These are phyloP conservation scores for Planococcus citri DNA, from an alignment of 1,140 invertebrate genomes.

Conservation along the genomic window DNA sequence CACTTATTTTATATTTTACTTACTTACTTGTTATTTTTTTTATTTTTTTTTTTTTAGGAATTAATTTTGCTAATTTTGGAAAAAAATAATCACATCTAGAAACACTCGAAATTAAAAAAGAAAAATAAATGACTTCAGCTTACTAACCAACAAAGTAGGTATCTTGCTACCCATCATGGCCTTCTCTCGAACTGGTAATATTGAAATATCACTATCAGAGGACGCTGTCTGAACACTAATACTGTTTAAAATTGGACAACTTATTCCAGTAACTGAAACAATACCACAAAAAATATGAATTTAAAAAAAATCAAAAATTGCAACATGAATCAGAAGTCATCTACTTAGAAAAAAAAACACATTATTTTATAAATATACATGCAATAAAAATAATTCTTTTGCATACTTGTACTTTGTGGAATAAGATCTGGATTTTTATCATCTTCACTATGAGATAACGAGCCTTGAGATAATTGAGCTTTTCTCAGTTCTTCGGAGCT, in stretches of 20 bases:
- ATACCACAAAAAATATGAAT: no score
- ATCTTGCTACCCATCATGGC: neutral
- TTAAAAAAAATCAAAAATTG: no score
- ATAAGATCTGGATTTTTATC: constrained; percentile 13
- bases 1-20: no score
- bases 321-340: no score
- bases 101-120: no score
- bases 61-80: no score
- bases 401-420: neutral
- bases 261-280: neutral
- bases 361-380: neutral
- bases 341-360: neutral
- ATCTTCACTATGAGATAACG: constrained; percentile 8
- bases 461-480: constrained; percentile 17
- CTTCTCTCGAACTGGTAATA: constrained; percentile 2
- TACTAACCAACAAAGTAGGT: neutral
- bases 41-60: no score
- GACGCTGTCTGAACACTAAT: neutral
- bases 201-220: constrained; percentile 10
- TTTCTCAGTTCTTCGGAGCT: neutral
- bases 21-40: no score
- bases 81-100: no score
- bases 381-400: neutral
- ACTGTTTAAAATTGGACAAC: neutral
- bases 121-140: neutral